Evolutionary conservation across 2,888 invertebrate genomes (phyloP), one percentile per base, ranked within the genome.

Genomic region (Sminthurides aquaticus): DNA sequence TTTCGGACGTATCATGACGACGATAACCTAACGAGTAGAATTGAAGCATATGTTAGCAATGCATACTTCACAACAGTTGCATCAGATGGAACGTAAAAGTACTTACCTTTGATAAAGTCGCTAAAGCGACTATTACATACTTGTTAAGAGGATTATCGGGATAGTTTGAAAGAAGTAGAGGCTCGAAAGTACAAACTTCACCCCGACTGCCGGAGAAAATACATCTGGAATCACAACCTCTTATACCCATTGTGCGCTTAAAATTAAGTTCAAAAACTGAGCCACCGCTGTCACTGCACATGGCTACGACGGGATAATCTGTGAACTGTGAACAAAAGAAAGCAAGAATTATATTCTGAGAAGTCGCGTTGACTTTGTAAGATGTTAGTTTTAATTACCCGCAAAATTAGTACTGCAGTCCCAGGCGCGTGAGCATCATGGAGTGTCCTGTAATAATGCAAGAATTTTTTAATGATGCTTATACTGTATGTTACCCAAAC

Each of bases 131-230:
- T 65, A 97, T 84, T 63, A 88, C 85, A 74, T 86, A 85, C 73
- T 86, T 86, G 75, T 86, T 86, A 71, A 91, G 79, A 20, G 89
- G 87, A 77, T 89, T 85, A 15, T 78, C 77, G 25, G 83, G 81
- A 62, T 84, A 78, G 68, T 82, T 80, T 43, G 83, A 81, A 70
- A 85, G 79, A 59, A 84, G 81, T 57, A 90, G 79, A 0, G 89
- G 88, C 76, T 88, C 88, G 67, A 89, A 81, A 15, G 84, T 83
- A 76, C 87, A 87, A 56, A 92, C 93, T 83, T 99, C 99, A 0
- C 99, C 99, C 63, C 95, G 86, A 62, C 95, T 94, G 34, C 98
- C 98, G 43, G 97, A 96, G 79, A 99, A 99, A 20, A 99, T 81
- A 78, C 98, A 97, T 61, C 91, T 89, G 0, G 93, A 90, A 68